Evolutionary conservation across 2,888 invertebrate species (phyloP), one percentile per base, ranked within the genome.

Genomic region (Melinopterus prodromus): DNA sequence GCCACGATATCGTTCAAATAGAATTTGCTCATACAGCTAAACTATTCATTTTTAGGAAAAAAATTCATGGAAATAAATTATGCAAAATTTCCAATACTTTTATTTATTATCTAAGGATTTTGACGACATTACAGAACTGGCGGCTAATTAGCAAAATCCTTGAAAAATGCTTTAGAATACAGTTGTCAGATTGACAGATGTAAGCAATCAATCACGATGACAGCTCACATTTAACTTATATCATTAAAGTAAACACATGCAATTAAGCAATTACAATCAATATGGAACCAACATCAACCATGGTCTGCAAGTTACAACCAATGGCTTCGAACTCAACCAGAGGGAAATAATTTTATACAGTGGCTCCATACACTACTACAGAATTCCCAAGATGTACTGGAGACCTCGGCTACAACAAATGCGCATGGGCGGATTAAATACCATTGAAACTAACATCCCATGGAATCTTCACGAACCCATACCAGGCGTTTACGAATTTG

Each of bases 381-480:
- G 97, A 5, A 91, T 96, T 0, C 96, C 96, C 6, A 92, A 93
- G 69, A 91, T 91, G 15, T 94, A 95, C 86, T 98, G 97, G 98
- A 91, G 93, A 72, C 94, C 96, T 81, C 92, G 96, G 78, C 89
- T 98, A 80, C 90, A 92, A 77, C 95, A 96, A 87, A 90, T 96
- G 85, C 92, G 94, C 86, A 95, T 95, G 2, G 96, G 95, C 70
- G 98, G 98, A 1, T 91, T 98, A 9, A 97, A 98, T 89, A 92
- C 96, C 3, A 93, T 98, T 0, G 94, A 96, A 83, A 97, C 96
- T 5, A 88, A 98, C 87, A 93, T 98, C 0, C 96, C 97, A 87
- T 95, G 98, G 98, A 97, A 96, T 83, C 90, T 93, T 79, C 98
- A 98, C 87, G 96, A 98, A 89, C 95, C 95, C 0, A 91, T 92